These are phyloP conservation scores for Diorhabda elongata DNA, from an alignment of 1,140 invertebrate species.

Conservation along the genomic window DNA sequence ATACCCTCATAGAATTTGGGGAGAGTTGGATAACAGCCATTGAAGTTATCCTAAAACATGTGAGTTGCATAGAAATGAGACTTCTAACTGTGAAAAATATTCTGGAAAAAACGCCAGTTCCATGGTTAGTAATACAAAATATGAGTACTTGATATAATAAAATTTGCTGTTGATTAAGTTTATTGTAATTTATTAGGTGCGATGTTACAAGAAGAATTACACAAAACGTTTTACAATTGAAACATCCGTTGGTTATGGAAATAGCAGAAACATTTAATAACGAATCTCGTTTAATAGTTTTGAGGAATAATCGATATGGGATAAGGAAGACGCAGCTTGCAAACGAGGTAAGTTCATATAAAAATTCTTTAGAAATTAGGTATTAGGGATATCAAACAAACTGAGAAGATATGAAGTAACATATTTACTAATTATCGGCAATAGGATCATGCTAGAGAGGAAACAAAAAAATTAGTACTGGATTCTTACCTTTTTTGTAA, in stretches of 20 bases:
- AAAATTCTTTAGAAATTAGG: too few relatives aligned
- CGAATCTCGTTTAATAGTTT: constrained; percentile 28
- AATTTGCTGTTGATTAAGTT: neutral
- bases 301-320: constrained; percentile 24
- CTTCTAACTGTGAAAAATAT: constrained; percentile 26
- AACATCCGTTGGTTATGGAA: constrained; percentile 22
- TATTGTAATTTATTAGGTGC: neutral
- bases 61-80: constrained; percentile 26
- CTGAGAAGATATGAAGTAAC: too few relatives aligned
- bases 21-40: constrained; percentile 29
- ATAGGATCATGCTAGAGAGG: too few relatives aligned
- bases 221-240: constrained; percentile 18
- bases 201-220: constrained; percentile 28
- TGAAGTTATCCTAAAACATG: constrained; percentile 26
- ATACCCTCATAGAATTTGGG: constrained; percentile 31
- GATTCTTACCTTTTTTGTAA: too few relatives aligned
- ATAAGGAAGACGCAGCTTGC: constrained; percentile 15
- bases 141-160: neutral
- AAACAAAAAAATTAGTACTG: too few relatives aligned
- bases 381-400: neutral
- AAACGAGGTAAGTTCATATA: neutral
- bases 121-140: constrained; percentile 22
- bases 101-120: constrained; percentile 26
- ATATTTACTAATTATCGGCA: too few relatives aligned
- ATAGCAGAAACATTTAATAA: constrained; percentile 28